Conservation (phyloP, 2,888 invertebrate genomes). For the Agriotes lineatus region DNA sequence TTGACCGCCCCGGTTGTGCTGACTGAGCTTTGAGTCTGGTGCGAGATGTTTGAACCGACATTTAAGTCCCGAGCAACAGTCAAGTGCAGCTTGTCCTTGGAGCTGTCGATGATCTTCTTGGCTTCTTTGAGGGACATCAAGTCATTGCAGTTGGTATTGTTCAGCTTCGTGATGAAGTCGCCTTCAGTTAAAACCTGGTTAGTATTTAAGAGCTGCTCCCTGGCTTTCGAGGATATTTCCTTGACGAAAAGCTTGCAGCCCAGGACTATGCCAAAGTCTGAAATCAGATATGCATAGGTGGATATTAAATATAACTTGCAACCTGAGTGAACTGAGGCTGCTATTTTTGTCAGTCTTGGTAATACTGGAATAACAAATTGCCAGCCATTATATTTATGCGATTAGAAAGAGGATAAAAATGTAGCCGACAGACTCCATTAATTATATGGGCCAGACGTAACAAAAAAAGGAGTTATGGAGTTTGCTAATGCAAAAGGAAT, state of each 20-base stretch:
- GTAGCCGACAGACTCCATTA: neutral
- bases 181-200: slow-evolving; percentile 89
- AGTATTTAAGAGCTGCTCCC: slow-evolving; percentile 81
- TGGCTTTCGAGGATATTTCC: slow-evolving; percentile 88
- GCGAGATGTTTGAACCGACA: slow-evolving; percentile 64
- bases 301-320: neutral
- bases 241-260: slow-evolving; percentile 96
- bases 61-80: slow-evolving; percentile 83
- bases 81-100: slow-evolving; percentile 91
- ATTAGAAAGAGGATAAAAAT: neutral
- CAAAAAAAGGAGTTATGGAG: neutral
- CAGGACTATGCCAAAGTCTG: slow-evolving; percentile 95
- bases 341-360: neutral
- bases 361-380: neutral
- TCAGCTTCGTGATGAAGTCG: slow-evolving; percentile 91
- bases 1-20: slow-evolving; percentile 66
- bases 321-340: neutral
- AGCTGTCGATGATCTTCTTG: slow-evolving; percentile 91
- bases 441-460: neutral
- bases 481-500: too few species aligned
- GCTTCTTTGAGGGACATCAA: slow-evolving; percentile 95
- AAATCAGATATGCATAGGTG: slow-evolving; percentile 44
- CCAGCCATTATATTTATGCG: neutral
- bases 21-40: slow-evolving; percentile 65
- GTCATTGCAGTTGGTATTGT: slow-evolving; percentile 83